Evolutionary conservation across 2,888 invertebrate species (phyloP), one percentile per base, ranked within the genome.

Genomic region (Caenorhabditis japonica): DNA sequence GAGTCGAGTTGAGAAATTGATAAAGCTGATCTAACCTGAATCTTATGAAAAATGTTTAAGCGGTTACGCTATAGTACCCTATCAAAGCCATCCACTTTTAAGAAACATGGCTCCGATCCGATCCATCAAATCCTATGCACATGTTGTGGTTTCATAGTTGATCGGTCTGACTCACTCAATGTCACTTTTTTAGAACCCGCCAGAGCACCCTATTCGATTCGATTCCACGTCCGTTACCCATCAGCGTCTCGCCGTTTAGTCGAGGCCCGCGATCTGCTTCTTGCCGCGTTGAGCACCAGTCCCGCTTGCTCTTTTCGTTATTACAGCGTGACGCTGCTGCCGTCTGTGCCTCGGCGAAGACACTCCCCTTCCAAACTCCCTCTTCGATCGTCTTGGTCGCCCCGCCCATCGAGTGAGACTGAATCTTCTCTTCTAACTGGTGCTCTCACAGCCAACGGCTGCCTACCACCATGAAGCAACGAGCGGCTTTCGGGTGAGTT

Each of bases 401-500:
- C 38, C 76, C 66, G 52, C 61, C 68, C 53, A 41, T 46, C 52
- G n/a, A 34, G 36, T 60, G 39, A 53, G 69, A 59, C 49, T 56
- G 58, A 56, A 43, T 61, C 62, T 49, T 52, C 55, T 71, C 70
- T 66, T 74, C 69, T 74, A 47, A 64, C 69, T 74, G 62, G 61
- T 55, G 62, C 62, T 64, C 59, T 69, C 69, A 74, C 62, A 69
- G 74, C 74, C 68, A 62, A 52, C 68, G 69, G 73, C 73, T 68
- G 74, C 66, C 52, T 56, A 61, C 62, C 74, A 66, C 53, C 61
- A 74, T 74, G 74, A 69, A 62, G 74, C 74, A 69, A 56, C 73
- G 73, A 74, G 53, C 68, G 62, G 60, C 74, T 53, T n/a, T 62
- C 44, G 59, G 74, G 74, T 74, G 5, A 58, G 68, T 58, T 58